These are phyloP conservation scores for Acanthococcus lagerstroemiae DNA, from an alignment of 2,888 invertebrate species.

Conservation along the genomic window DNA sequence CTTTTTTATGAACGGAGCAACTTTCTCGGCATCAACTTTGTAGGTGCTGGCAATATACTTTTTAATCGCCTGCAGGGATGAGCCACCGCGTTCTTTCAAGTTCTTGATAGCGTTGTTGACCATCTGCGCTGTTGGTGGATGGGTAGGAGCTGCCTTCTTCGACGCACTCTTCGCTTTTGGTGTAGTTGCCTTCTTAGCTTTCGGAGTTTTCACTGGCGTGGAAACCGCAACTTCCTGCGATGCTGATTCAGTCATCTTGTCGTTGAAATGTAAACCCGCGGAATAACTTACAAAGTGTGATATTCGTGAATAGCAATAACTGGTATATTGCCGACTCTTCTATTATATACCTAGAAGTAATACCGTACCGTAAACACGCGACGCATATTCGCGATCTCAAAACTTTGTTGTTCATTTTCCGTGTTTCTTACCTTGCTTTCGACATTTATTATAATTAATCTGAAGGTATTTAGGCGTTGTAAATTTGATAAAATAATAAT, in stretches of 20 bases:
- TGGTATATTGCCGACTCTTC: neutral
- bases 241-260: conserved; percentile 13
- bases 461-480: neutral
- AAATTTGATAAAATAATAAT: neutral
- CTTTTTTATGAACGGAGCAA: conserved; percentile 51
- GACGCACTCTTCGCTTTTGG: conserved; percentile 33
- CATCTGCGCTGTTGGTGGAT: conserved; percentile 49
- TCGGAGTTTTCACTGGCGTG: conserved; percentile 23
- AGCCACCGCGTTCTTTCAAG: conserved; percentile 50
- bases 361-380: conserved; percentile 10
- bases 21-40: conserved; percentile 50
- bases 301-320: neutral
- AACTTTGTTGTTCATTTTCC: conserved; percentile 2
- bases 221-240: conserved; percentile 34
- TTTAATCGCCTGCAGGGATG: conserved; percentile 51
- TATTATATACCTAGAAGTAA: neutral
- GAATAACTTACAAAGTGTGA: neutral
- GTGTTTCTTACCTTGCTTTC: conserved; percentile 7
- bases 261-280: neutral
- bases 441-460: neutral
- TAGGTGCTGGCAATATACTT: conserved; percentile 53
- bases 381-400: neutral
- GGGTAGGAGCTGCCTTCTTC: conserved; percentile 41
- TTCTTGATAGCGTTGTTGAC: conserved; percentile 48
- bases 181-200: conserved; percentile 36